Evolutionary conservation across 2,113 vertebrate species (phyloP).

Genomic region (Chaetodon trifascialis): DNA sequence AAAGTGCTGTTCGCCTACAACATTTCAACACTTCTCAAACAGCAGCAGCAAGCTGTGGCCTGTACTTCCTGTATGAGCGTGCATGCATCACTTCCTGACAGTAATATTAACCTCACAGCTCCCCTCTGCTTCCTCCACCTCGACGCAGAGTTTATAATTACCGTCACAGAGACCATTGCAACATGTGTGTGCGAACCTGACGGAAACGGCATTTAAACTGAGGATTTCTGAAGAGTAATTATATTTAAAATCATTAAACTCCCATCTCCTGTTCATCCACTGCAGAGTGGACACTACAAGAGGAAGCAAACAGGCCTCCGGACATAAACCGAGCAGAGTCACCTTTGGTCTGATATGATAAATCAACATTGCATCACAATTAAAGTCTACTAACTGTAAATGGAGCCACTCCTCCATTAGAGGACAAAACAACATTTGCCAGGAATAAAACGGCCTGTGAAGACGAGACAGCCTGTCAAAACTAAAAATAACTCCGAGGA

Average conservation of each 20-base stretch:
- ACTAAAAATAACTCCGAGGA: slow-evolving; percentile 66
- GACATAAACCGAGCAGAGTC: not conserved
- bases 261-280: not conserved
- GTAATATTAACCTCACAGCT: not conserved
- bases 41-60: not conserved
- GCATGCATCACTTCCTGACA: slow-evolving; percentile 41
- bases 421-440: not conserved
- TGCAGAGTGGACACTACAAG: not conserved
- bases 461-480: slow-evolving; percentile 43
- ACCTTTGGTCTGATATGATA: slow-evolving; percentile 12
- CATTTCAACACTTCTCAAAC: not conserved
- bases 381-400: not conserved
- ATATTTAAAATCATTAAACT: not conserved
- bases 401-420: not conserved
- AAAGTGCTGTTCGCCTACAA: not conserved
- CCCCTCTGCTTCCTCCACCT: slow-evolving; percentile 2
- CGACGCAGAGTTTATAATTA: slow-evolving; percentile 34
- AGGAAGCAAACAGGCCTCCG: not conserved
- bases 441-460: slow-evolving; percentile 7
- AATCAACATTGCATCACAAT: not conserved
- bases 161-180: not conserved
- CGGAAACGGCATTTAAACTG: not conserved
- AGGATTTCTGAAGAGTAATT: not conserved
- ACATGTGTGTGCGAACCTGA: slow-evolving; percentile 8
- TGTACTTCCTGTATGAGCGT: slow-evolving; percentile 49